phyloP scores from a whole-genome alignment of 2,797 vertebrate genomes.

The Sebastes cheni region DNA sequence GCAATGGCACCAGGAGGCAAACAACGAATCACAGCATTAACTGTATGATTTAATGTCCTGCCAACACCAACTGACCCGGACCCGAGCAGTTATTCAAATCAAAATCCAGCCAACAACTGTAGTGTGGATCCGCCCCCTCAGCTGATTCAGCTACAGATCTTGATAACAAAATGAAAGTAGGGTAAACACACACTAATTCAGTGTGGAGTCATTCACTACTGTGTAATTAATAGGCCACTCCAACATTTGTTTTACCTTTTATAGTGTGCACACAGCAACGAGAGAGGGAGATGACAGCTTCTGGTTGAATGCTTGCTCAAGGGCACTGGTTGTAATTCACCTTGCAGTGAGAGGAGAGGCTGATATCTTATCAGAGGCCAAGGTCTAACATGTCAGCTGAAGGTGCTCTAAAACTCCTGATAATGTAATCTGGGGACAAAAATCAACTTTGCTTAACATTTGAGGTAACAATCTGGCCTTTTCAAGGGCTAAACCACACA shows the following conservation, averaged over 20 bases:
- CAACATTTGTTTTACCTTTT: conserved; percentile 4
- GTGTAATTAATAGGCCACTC: neutral
- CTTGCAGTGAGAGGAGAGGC: conserved; percentile 14
- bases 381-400: conserved; percentile 26
- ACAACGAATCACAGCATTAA: neutral
- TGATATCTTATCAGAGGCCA: conserved; percentile 53
- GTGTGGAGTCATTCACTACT: neutral
- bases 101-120: neutral
- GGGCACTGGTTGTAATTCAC: neutral
- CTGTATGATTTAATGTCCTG: neutral
- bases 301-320: conserved; percentile 35
- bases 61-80: neutral
- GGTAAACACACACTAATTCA: conserved; percentile 1
- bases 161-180: conserved; percentile 29
- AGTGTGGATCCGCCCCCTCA: neutral
- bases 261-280: neutral
- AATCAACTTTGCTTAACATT: conserved; percentile 27
- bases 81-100: neutral
- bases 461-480: conserved; percentile 13
- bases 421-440: conserved; percentile 36
- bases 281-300: neutral
- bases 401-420: conserved; percentile 30
- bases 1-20: too few species aligned
- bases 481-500: neutral
- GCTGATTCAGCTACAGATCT: conserved; percentile 4